phyloP scores from a whole-genome alignment of 2,888 invertebrate species.

The Bellardia pandia region DNA sequence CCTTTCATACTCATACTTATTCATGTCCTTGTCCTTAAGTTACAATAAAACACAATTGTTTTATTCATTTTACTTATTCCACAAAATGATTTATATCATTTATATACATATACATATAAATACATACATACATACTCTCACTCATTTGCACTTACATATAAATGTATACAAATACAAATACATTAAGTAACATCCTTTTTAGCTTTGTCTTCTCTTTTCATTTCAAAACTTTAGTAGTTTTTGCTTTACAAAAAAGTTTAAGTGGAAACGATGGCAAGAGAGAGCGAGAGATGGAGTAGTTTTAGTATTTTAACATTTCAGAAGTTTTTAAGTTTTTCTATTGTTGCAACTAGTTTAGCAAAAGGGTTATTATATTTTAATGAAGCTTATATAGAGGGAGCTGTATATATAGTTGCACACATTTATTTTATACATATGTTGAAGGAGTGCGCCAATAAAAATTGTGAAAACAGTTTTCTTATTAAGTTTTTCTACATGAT shows the following conservation, averaged over 20 bases:
- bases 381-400: constrained; percentile 66
- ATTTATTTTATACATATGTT: neutral
- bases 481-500: too few species aligned
- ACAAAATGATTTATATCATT: constrained; percentile 81
- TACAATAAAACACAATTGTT: constrained; percentile 65
- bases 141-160: neutral
- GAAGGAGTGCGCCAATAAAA: neutral
- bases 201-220: constrained; percentile 43
- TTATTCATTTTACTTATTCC: constrained; percentile 74
- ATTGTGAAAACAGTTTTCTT: too few species aligned
- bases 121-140: constrained; percentile 71
- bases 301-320: constrained; percentile 38
- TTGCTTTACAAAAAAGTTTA: neutral
- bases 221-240: constrained; percentile 63
- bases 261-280: neutral
- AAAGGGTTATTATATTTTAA: constrained; percentile 81
- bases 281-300: neutral
- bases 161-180: neutral
- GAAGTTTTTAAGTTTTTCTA: constrained; percentile 41
- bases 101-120: constrained; percentile 5
- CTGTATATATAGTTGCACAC: neutral
- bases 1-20: constrained; percentile 42
- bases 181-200: constrained; percentile 56
- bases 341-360: constrained; percentile 74
- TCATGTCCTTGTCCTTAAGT: constrained; percentile 62